Percentiles rank a stretch among this genome's conserved stretches.
Conservation (phyloP, 2,113 vertebrate species). For the Bagarius yarrelli region DNA sequence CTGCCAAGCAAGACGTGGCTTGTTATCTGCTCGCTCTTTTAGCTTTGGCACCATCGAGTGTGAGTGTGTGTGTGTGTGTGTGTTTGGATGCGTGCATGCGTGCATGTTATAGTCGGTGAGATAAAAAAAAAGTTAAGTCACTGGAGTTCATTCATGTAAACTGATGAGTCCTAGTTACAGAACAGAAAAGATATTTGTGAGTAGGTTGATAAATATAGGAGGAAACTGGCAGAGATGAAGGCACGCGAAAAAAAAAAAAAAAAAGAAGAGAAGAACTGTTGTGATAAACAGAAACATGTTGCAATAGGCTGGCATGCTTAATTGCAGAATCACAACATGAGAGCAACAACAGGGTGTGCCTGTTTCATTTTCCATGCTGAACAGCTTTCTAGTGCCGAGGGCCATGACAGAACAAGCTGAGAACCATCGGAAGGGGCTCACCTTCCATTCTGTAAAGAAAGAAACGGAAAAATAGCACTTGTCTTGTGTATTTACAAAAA, state of each 20-base stretch:
- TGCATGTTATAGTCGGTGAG: constrained; percentile 5
- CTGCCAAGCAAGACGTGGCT: constrained; percentile 65
- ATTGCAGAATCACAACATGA: constrained; percentile 35
- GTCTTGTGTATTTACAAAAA: not conserved
- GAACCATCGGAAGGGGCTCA: not conserved
- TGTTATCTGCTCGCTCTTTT: constrained; percentile 42
- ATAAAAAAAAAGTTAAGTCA: constrained; percentile 29
- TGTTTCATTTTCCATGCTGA: constrained; percentile 36
- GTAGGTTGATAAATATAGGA: not conserved
- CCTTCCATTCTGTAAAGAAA: not conserved
- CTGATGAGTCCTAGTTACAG: not conserved
- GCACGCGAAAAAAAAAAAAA: not conserved
- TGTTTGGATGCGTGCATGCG: constrained; percentile 11
- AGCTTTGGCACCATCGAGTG: constrained; percentile 31
- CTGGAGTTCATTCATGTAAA: constrained; percentile 27
- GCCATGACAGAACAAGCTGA: constrained; percentile 17
- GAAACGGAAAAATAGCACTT: not conserved
- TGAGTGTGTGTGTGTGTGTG: not conserved
- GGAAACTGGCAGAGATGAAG: constrained; percentile 13
- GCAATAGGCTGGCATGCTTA: constrained; percentile 43
- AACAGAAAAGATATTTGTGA: not conserved
- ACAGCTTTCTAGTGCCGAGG: constrained; percentile 11
- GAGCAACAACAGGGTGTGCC: constrained; percentile 43
- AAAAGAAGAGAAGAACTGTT: not conserved
- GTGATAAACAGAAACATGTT: constrained; percentile 37